phyloP scores from a whole-genome alignment of 1,140 invertebrate genomes.

The Pseudomyrmex pallidus region DNA sequence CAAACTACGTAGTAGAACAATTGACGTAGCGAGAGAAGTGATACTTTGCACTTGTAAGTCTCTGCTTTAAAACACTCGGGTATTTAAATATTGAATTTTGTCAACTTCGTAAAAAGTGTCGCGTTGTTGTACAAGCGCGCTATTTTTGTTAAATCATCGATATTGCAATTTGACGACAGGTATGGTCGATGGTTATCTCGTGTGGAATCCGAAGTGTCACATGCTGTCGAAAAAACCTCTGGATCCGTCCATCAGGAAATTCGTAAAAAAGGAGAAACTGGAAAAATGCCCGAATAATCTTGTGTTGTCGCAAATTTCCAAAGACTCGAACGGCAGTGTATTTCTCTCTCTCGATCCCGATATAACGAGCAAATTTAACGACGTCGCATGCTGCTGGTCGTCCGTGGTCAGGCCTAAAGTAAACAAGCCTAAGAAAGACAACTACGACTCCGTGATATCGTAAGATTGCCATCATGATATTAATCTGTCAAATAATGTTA shows the following conservation, averaged over 20 bases:
- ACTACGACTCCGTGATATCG: constrained; percentile 84
- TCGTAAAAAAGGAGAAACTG: constrained; percentile 86
- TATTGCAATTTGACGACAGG: constrained; percentile 20
- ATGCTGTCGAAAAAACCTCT: constrained; percentile 90
- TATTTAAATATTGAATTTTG: not conserved
- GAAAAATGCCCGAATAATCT: constrained; percentile 85
- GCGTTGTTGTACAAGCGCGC: no score
- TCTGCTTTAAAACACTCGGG: not conserved
- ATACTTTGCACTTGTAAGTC: not conserved
- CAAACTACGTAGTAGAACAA: not conserved
- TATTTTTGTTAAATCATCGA: not conserved
- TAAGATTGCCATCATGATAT: constrained; percentile 73
- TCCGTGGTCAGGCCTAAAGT: constrained; percentile 80
- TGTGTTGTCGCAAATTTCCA: constrained; percentile 83
- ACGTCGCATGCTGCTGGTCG: constrained; percentile 86
- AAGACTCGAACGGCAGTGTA: constrained; percentile 77
- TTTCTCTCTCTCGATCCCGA: constrained; percentile 76
- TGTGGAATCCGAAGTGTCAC: constrained; percentile 89
- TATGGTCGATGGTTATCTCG: constrained; percentile 86
- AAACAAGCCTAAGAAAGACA: constrained; percentile 67
- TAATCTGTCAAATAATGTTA: not conserved
- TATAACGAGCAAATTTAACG: constrained; percentile 69
- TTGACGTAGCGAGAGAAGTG: not conserved
- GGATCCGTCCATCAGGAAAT: constrained; percentile 87
- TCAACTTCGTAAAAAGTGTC: not conserved